phyloP scores from a whole-genome alignment of 1,140 invertebrate genomes.

The Drosophila repletoides region DNA sequence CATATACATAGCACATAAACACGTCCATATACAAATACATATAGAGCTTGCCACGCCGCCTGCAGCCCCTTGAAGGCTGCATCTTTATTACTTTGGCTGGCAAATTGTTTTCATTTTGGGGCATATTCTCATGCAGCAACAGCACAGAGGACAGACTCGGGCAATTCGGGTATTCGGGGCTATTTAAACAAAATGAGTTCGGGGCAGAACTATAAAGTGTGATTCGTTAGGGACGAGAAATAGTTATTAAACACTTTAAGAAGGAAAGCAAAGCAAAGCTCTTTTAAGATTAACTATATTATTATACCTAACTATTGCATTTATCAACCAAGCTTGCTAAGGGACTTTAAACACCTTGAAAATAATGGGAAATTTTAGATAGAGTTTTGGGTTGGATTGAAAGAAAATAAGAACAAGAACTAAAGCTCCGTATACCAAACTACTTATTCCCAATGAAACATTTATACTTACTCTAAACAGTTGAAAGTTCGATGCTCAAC shows the following conservation, averaged over 20 bases:
- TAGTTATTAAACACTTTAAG: background rate
- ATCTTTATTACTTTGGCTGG: conserved; percentile 56
- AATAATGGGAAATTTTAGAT: too few relatives aligned
- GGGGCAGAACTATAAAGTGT: conserved; percentile 16
- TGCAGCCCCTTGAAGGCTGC: conserved; percentile 37
- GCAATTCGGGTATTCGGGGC: background rate
- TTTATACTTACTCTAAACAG: too few relatives aligned
- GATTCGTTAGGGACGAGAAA: background rate
- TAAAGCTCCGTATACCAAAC: too few relatives aligned
- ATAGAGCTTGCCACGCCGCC: background rate
- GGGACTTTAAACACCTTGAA: too few relatives aligned
- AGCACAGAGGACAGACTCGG: background rate
- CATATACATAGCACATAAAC: conserved; percentile 32
- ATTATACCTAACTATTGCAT: too few relatives aligned
- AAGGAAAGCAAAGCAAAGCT: too few relatives aligned
- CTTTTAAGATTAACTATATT: too few relatives aligned
- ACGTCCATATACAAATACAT: conserved; percentile 4
- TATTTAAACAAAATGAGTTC: conserved; percentile 53
- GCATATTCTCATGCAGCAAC: conserved; percentile 13
- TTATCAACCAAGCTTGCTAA: too few relatives aligned
- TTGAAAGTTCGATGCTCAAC: too few relatives aligned
- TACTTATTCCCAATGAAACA: too few relatives aligned
- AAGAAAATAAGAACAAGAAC: too few relatives aligned
- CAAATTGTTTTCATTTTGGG: conserved; percentile 70
- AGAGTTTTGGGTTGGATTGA: too few relatives aligned